Evolutionary conservation across 2,113 vertebrate genomes (phyloP), one percentile per base, ranked within the genome.

Genomic region (Cygnus atratus): DNA sequence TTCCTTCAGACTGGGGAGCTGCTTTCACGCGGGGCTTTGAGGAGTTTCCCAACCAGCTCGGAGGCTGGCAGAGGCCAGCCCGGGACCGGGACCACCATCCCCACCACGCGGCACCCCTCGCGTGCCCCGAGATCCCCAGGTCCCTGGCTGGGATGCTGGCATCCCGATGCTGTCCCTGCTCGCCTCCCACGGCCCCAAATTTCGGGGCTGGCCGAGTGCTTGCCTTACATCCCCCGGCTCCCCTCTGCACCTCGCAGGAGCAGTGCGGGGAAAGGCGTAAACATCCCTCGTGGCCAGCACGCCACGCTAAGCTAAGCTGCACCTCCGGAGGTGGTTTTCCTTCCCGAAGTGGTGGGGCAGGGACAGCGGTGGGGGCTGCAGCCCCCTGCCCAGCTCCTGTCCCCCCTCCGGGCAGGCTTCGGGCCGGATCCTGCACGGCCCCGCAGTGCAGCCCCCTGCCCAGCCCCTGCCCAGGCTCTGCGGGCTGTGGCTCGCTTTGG

Each of bases 11-110:
- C 19, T 26, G 7, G 0, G 1, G 43, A 1, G 29, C 37, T 71
- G 39, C 50, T 41, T 11, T 19, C 57, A 13, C 15, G 2, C 41
- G 25, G n/a, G 20, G 33, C 61, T 25, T 37, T 9, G 54, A 63
- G n/a, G 48, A 25, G 48, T 13, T 0, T 29, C 43, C 10, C 72
- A 11, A 14, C n/a, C 55, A 10, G 73, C 62, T 76, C 52, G 3
- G 5, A 59, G n/a, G 18, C 71, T 74, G 70, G n/a, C 13, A 10
- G 28, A 55, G 55, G 15, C 77, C 82, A 77, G 71, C 19, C 16
- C 10, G 50, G 73, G 52, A 59, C 15, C 0, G 4, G 41, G 22
- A 58, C 26, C 0, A 0, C 48, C 3, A 11, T 21, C 76, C 63
- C 54, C n/a, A 35, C 14, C 4, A 5, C 33, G 43, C 37, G 3